A percentile compares a stretch with the other conserved stretches of the same genome.
phyloP scores from a whole-genome alignment of 2,888 invertebrate genomes.

The Phalera bucephala region DNA sequence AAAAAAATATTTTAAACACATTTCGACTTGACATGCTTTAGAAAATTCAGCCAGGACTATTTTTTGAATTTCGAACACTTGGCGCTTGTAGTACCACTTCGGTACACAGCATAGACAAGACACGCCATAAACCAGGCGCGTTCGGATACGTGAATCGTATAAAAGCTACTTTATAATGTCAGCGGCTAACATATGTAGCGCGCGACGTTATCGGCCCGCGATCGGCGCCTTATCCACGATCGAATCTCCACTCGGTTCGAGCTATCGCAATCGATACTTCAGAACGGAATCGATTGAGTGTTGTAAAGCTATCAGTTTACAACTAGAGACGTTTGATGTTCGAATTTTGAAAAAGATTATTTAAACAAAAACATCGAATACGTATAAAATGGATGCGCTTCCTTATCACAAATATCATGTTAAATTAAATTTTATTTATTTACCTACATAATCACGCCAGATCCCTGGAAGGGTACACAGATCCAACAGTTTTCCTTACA shows the following conservation, averaged over 20 bases:
- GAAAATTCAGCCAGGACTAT: constrained; percentile 3
- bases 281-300: constrained; percentile 53
- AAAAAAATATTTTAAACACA: too few relatives aligned
- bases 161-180: constrained; percentile 63
- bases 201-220: constrained; percentile 56
- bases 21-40: too few relatives aligned
- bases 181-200: constrained; percentile 60
- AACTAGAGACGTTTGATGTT: constrained; percentile 7
- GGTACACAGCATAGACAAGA: constrained; percentile 23
- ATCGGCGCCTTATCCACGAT: constrained; percentile 63
- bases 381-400: too few relatives aligned
- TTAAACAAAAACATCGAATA: too few relatives aligned
- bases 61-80: constrained; percentile 29
- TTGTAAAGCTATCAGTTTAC: constrained; percentile 39
- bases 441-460: too few relatives aligned
- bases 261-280: constrained; percentile 49
- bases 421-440: too few relatives aligned
- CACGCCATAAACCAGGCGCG: constrained; percentile 44
- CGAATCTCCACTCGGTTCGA: constrained; percentile 50
- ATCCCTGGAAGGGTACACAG: too few relatives aligned
- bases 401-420: too few relatives aligned
- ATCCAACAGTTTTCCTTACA: too few relatives aligned
- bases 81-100: constrained; percentile 26
- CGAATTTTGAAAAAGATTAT: too few relatives aligned
- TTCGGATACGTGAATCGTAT: constrained; percentile 40